Percentiles rank a stretch among this genome's conserved stretches.
These are phyloP conservation scores for Piaya cayana DNA, from an alignment of 2,113 vertebrate genomes.

Conservation along the genomic window DNA sequence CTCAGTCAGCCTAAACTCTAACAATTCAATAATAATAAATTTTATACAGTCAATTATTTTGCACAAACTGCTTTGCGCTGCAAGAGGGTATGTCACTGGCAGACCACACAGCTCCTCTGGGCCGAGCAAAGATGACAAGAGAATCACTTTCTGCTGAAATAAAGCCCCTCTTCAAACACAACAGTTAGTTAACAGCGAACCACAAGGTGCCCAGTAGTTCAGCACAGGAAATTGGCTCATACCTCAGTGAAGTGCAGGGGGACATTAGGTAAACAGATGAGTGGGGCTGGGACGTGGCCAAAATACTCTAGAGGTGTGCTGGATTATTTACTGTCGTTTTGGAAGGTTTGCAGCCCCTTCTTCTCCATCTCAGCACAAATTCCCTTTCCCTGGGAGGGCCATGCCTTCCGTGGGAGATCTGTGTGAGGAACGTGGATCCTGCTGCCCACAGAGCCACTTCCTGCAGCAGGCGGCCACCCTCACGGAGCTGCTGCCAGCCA, in stretches of 20 bases:
- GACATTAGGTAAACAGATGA: neutral
- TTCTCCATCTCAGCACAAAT: neutral
- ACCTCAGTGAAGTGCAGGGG: neutral
- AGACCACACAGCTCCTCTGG: neutral
- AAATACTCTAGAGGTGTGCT: neutral
- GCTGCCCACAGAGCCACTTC: constrained; percentile 15
- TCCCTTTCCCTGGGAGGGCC: fast-evolving
- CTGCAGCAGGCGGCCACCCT: fast-evolving
- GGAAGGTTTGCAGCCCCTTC: neutral
- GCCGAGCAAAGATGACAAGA: neutral
- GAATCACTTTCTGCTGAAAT: neutral
- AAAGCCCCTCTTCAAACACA: neutral
- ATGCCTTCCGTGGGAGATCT: neutral
- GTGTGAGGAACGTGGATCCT: neutral
- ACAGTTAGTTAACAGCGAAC: constrained; percentile 2
- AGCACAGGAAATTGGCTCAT: constrained; percentile 32
- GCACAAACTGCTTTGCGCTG: neutral
- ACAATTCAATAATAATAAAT: neutral
- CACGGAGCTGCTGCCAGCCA: neutral
- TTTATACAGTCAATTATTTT: neutral
- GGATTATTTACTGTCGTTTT: neutral
- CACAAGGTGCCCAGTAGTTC: fast-evolving
- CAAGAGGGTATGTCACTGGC: neutral
- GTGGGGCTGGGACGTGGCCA: neutral
- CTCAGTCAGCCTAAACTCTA: neutral